These are phyloP conservation scores for Drosophila nigrodunni DNA, from an alignment of 1,140 invertebrate genomes.

Conservation along the genomic window DNA sequence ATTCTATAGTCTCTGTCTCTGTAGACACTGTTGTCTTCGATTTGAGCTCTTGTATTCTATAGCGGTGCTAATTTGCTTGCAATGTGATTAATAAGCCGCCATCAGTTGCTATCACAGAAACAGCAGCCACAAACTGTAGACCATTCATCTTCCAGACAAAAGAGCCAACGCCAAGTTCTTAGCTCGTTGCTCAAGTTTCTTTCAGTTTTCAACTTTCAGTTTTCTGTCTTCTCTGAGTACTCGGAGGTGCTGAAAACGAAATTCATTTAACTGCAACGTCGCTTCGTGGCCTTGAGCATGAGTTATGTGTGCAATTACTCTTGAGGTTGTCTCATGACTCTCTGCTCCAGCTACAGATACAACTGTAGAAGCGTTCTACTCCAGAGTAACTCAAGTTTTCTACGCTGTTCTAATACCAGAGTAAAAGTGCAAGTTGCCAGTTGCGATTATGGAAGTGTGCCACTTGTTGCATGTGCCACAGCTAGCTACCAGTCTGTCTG, in stretches of 20 bases:
- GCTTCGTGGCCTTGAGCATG: constrained; percentile 73
- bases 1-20: constrained; percentile 37
- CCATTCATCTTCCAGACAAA: constrained; percentile 79
- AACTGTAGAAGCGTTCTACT: constrained; percentile 1
- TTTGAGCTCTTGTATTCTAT: constrained; percentile 24
- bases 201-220: neutral
- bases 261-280: constrained; percentile 65
- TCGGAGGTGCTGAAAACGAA: constrained; percentile 74
- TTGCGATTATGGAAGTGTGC: constrained; percentile 70
- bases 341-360: constrained; percentile 9
- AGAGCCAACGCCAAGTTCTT: constrained; percentile 49
- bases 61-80: constrained; percentile 72
- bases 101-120: constrained; percentile 73
- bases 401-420: constrained; percentile 53
- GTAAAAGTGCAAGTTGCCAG: constrained; percentile 76
- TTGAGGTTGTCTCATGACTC: constrained; percentile 62
- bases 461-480: constrained; percentile 55
- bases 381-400: constrained; percentile 6
- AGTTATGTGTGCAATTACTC: constrained; percentile 81
- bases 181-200: constrained; percentile 36
- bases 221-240: no score
- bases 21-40: constrained; percentile 32
- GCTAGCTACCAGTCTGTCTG: neutral
- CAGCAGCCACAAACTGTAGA: constrained; percentile 57
- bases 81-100: constrained; percentile 75